A percentile compares a stretch with the other conserved stretches of the same genome.
These are phyloP conservation scores for Nothoprocta perdicaria DNA, from an alignment of 2,113 vertebrate species.

Conservation along the genomic window DNA sequence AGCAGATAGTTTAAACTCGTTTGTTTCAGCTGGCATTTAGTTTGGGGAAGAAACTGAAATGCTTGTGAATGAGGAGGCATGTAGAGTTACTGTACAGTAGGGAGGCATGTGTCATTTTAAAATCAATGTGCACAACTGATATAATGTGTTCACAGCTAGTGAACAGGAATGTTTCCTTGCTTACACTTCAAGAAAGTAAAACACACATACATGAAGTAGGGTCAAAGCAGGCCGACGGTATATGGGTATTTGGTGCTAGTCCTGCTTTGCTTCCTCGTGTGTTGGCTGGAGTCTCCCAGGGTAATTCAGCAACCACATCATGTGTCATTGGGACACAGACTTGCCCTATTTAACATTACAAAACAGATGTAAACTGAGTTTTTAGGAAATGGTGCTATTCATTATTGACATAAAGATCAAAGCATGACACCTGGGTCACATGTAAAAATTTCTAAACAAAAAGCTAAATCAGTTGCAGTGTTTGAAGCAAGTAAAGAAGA, in stretches of 20 bases:
- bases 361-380: conserved; percentile 22
- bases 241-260: neutral
- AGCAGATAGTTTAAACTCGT: neutral
- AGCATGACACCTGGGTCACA: conserved; percentile 12
- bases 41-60: neutral
- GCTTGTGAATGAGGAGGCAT: neutral
- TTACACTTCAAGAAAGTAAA: neutral
- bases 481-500: neutral
- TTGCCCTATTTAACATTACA: conserved; percentile 16
- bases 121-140: neutral
- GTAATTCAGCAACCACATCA: neutral
- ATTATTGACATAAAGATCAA: conserved; percentile 40
- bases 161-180: neutral
- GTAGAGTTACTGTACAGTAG: neutral
- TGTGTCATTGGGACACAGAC: neutral
- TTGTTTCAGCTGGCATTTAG: neutral
- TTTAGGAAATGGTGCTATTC: neutral
- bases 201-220: neutral
- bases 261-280: neutral
- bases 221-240: neutral
- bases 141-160: neutral
- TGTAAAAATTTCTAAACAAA: conserved; percentile 9
- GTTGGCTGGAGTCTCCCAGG: neutral
- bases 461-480: neutral
- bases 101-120: neutral